Conservation (phyloP, 2,888 invertebrate genomes). For the Amiota minor region DNA sequence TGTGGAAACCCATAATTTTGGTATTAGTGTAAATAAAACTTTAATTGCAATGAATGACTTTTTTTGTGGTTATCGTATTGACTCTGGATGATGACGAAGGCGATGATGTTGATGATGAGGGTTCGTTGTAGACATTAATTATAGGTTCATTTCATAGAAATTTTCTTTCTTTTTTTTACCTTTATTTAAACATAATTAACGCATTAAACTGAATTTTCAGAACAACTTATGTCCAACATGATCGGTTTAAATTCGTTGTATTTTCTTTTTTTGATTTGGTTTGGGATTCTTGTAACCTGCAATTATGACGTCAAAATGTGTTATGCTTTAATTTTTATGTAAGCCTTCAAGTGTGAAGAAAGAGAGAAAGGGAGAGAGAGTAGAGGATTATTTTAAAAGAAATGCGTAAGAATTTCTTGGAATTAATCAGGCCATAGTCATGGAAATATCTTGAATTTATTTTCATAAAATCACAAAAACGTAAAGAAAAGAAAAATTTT, state of each 20-base stretch:
- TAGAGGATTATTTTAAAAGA: no score
- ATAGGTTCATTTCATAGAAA: neutral
- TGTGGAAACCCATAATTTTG: conserved; percentile 23
- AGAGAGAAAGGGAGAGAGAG: no score
- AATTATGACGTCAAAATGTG: conserved; percentile 24
- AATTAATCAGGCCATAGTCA: neutral
- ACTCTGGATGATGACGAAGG: no score
- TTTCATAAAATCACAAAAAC: neutral
- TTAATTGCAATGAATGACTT: conserved; percentile 15
- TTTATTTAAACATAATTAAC: conserved; percentile 15
- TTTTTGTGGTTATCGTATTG: neutral
- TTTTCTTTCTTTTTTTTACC: neutral
- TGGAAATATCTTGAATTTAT: no score
- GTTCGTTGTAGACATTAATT: conserved; percentile 14
- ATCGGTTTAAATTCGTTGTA: no score
- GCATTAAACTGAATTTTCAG: conserved; percentile 16
- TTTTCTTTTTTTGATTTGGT: no score
- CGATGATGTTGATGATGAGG: conserved; percentile 5
- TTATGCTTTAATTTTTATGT: conserved; percentile 15
- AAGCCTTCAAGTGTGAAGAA: no score
- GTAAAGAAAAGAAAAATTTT: neutral
- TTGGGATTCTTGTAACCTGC: conserved; percentile 15
- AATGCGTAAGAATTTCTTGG: neutral
- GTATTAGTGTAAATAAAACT: conserved; percentile 30
- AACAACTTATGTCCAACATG: neutral